Evolutionary conservation across 2,888 invertebrate species (phyloP).

Genomic region (Gibbula magus): DNA sequence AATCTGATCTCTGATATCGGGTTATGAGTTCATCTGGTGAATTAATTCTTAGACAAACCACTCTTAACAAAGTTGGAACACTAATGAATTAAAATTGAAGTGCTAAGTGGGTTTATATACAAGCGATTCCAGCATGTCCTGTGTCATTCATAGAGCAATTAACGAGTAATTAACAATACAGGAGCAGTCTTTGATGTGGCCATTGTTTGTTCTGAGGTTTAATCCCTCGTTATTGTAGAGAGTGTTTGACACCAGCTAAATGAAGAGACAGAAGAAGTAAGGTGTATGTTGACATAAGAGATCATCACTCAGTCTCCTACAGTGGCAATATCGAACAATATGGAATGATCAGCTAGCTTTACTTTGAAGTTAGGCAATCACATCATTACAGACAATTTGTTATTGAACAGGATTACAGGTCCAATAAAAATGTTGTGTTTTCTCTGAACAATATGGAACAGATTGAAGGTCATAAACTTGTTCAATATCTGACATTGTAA

Average conservation of each 20-base stretch:
- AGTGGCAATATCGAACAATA: background rate
- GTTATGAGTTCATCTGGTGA: too few relatives aligned
- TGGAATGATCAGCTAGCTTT: too few relatives aligned
- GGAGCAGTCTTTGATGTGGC: background rate
- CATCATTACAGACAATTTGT: too few relatives aligned
- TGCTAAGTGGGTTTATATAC: conserved; percentile 3
- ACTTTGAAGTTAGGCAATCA: too few relatives aligned
- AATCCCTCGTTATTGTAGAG: background rate
- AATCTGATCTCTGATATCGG: too few relatives aligned
- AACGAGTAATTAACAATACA: background rate
- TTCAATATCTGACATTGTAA: too few relatives aligned
- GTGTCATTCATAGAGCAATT: background rate
- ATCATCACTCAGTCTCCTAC: background rate
- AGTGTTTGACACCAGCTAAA: background rate
- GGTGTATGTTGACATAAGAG: background rate
- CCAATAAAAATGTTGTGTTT: background rate
- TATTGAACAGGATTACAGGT: background rate
- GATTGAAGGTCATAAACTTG: too few relatives aligned
- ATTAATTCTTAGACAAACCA: background rate
- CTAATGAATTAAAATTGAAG: background rate
- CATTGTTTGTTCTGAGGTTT: background rate
- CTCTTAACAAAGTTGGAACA: background rate
- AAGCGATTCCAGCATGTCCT: background rate
- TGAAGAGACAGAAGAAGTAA: background rate
- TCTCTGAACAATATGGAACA: too few relatives aligned